Evolutionary conservation across 2,113 vertebrate species (phyloP), one percentile per base, ranked within the genome.

Genomic region (Diglossa brunneiventris): DNA sequence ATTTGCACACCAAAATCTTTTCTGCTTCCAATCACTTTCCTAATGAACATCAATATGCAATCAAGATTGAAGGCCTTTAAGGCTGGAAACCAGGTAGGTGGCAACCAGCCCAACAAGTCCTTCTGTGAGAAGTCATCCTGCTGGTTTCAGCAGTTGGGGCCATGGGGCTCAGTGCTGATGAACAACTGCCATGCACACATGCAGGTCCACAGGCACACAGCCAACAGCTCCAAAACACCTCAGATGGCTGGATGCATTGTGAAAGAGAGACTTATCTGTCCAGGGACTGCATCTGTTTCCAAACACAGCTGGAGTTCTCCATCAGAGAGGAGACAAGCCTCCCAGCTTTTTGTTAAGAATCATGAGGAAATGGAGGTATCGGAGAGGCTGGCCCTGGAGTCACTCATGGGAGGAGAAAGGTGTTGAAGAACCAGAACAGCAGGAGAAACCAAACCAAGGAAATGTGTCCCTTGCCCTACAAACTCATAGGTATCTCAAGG

Each of bases 401-500:
- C 81, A 83, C 86, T 83, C 85, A 90, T 72, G 90, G 85, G 82
- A 96, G 90, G 52, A 13, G n/a, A 94, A 86, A 95, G 52, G 27
- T 72, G 79, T 83, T 88, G 80, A 87, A 95, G 78, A 97, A 95
- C 92, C 91, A 78, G 96, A 94, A 94, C 13, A 82, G 83, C 92
- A 85, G 67, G 94, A 96, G 90, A 83, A 95, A 94, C 93, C 78
- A 77, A 92, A 69, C 8, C 58, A 86, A 81, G 88, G 82, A 92
- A 94, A 89, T 49, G 15, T 59, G 72, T 92, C 82, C 70, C 50
- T 62, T 82, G 83, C 42, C 59, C 55, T 83, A 70, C 37, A 87
- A 82, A 92, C 2, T 3, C 59, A 31, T 11, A 90, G 89, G 42
- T 62, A 92, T 79, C 78, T 92, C 63, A 70, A 83, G 82, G 85